Evolutionary conservation across 2,113 vertebrate genomes (phyloP).

Genomic region (Salvator merianae): DNA sequence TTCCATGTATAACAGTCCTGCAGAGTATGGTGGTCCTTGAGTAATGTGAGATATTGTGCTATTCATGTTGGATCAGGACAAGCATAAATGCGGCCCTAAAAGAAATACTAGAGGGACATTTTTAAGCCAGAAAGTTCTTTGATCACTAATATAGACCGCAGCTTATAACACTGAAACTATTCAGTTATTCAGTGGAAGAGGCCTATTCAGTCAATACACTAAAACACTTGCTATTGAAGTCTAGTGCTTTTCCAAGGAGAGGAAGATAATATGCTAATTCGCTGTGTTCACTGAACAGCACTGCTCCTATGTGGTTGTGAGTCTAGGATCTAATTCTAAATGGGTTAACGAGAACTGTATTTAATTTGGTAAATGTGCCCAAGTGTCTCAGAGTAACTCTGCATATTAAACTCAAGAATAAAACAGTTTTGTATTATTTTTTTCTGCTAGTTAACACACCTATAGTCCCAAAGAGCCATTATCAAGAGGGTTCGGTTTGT

Average conservation of each 20-base stretch:
- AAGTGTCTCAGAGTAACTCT: neutral
- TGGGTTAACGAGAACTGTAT: neutral
- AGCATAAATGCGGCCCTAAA: neutral
- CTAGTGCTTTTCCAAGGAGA: neutral
- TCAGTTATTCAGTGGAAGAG: neutral
- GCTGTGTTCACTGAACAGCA: neutral
- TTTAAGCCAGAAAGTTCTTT: neutral
- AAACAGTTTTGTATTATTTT: neutral
- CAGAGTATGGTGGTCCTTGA: too few relatives aligned
- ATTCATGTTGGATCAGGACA: neutral
- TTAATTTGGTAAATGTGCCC: slow-evolving; percentile 6
- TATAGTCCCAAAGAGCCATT: neutral
- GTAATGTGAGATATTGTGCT: neutral
- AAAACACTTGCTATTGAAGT: neutral
- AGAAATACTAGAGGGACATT: slow-evolving; percentile 4
- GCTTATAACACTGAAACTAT: neutral
- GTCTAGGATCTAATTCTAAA: neutral
- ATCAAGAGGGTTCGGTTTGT: slow-evolving; percentile 2
- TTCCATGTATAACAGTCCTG: too few relatives aligned
- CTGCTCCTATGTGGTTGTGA: neutral
- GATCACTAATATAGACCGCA: neutral
- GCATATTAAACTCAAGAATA: neutral
- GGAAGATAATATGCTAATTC: neutral
- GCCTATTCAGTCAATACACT: neutral
- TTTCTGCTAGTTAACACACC: neutral